phyloP scores from a whole-genome alignment of 64 coral and sea anemone species.

The Acropora tenuis region DNA sequence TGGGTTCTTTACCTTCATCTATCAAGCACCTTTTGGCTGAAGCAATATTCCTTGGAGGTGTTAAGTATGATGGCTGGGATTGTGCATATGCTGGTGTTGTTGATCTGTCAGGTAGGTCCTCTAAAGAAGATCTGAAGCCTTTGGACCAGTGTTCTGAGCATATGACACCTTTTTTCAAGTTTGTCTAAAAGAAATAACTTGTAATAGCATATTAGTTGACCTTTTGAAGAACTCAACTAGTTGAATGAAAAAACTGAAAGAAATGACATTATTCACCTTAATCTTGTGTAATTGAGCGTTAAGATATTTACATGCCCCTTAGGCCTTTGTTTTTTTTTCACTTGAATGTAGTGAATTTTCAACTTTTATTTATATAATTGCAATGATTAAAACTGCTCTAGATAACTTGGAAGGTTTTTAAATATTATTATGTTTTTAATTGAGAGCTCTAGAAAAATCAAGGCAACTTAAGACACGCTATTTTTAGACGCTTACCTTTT shows the following conservation, averaged over 20 bases:
- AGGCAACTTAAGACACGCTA: slow-evolving; percentile 29
- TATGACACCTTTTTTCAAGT: slow-evolving; percentile 22
- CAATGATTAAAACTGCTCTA: slow-evolving; percentile 31
- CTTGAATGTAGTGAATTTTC: slow-evolving; percentile 33
- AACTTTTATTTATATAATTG: slow-evolving; percentile 32
- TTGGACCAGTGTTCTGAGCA: slow-evolving; percentile 74
- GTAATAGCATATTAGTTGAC: slow-evolving; percentile 31
- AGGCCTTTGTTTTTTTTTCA: slow-evolving; percentile 34
- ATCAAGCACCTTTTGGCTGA: slow-evolving; percentile 31
- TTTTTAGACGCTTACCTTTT: slow-evolving; percentile 41
- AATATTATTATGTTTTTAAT: slow-evolving; percentile 41
- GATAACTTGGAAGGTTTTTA: slow-evolving; percentile 29
- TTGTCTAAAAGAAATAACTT: background rate
- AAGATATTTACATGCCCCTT: slow-evolving; percentile 9
- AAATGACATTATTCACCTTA: slow-evolving; percentile 44
- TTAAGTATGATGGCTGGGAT: slow-evolving; percentile 12
- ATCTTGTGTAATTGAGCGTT: slow-evolving; percentile 9
- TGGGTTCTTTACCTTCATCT: background rate
- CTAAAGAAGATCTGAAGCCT: slow-evolving; percentile 24
- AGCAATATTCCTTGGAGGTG: slow-evolving; percentile 34
- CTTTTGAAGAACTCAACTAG: slow-evolving; percentile 25
- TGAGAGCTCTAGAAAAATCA: slow-evolving; percentile 26
- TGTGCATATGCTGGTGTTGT: slow-evolving; percentile 1
- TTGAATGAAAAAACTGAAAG: slow-evolving; percentile 20
- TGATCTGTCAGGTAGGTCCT: slow-evolving; percentile 48